These are phyloP conservation scores for Chrysocyon brachyurus DNA, from an alignment of 2,797 vertebrate species.

Conservation along the genomic window DNA sequence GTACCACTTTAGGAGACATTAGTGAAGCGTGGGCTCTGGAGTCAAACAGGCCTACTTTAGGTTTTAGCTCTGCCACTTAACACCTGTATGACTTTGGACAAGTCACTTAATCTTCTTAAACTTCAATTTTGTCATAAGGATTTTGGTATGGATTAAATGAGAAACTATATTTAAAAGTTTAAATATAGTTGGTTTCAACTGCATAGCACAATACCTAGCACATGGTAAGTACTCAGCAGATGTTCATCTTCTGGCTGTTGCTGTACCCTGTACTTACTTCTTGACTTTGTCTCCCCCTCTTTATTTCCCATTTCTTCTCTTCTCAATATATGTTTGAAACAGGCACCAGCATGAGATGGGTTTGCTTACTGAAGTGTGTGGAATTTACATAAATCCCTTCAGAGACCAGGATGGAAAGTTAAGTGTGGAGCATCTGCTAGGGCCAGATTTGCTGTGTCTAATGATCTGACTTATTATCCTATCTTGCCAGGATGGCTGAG, in stretches of 20 bases:
- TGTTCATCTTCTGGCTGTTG: rapidly evolving
- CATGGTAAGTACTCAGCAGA: background rate
- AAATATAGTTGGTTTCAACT: background rate
- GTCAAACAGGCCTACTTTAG: background rate
- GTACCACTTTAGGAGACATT: background rate
- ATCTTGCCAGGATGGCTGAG: background rate
- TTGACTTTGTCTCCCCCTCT: background rate
- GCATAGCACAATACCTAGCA: background rate
- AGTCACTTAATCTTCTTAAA: background rate
- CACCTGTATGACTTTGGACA: background rate
- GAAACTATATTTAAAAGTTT: background rate
- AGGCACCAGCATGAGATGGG: background rate
- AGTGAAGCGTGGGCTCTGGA: background rate
- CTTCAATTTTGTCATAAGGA: background rate
- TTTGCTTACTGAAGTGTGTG: background rate
- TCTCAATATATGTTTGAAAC: background rate
- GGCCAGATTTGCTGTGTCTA: background rate
- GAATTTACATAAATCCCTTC: background rate
- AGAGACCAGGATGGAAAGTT: background rate
- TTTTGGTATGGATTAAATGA: background rate
- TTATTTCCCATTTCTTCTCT: background rate
- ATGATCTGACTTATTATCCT: background rate
- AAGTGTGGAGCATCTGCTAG: background rate
- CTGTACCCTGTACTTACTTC: too few relatives aligned
- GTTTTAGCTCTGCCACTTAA: background rate